Evolutionary conservation across 2,113 vertebrate genomes (phyloP).

Genomic region (Gopherus flavomarginatus): DNA sequence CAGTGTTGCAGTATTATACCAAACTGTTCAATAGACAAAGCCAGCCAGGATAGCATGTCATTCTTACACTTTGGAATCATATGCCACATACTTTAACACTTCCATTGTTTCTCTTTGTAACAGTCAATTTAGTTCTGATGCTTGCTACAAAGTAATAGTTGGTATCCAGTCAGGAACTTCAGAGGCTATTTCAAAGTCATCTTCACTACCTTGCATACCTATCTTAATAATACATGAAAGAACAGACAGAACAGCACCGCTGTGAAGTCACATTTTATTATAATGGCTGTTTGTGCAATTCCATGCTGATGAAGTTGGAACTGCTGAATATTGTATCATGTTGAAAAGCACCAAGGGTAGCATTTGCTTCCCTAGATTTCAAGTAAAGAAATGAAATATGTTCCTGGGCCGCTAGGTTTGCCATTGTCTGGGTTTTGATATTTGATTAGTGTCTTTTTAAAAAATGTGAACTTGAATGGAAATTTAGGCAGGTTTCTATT

Average conservation of each 20-base stretch:
- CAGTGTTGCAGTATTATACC: fast-evolving
- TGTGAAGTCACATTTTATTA: background rate
- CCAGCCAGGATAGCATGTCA: background rate
- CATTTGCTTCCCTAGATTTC: background rate
- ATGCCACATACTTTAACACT: background rate
- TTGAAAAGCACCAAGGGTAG: background rate
- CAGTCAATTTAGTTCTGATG: background rate
- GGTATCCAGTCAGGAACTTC: background rate
- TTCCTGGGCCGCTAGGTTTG: background rate
- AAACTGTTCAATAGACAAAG: background rate
- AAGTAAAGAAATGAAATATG: background rate
- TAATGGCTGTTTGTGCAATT: background rate
- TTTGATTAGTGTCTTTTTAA: background rate
- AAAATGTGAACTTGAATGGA: background rate
- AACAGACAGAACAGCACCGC: background rate
- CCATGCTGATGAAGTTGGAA: background rate
- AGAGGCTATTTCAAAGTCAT: background rate
- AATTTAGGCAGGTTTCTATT: background rate
- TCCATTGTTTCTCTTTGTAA: background rate
- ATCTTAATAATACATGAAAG: background rate
- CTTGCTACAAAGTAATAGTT: background rate
- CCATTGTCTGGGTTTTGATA: background rate
- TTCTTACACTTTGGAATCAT: background rate
- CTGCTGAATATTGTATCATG: background rate
- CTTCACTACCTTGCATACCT: background rate